phyloP scores from a whole-genome alignment of 2,113 vertebrate species.

The Erythrolamprus reginae region DNA sequence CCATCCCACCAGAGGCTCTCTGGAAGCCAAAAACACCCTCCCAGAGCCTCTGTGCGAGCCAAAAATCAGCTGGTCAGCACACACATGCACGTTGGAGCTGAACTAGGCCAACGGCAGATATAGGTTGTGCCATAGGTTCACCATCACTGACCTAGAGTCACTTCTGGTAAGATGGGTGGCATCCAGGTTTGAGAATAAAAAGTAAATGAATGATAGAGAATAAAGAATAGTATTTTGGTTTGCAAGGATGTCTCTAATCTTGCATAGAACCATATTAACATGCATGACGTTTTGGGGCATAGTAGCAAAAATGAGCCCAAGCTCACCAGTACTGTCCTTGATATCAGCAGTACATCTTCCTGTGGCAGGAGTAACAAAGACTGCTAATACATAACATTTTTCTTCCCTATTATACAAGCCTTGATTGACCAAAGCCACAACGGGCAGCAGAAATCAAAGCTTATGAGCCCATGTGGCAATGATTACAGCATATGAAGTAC shows the following conservation, averaged over 20 bases:
- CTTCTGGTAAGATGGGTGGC: not conserved
- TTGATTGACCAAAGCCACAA: not conserved
- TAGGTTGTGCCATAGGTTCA: too few relatives aligned
- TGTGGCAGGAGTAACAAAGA: not conserved
- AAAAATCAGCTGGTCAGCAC: too few relatives aligned
- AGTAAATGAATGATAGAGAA: not conserved
- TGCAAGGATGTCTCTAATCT: not conserved
- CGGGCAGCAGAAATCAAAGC: not conserved
- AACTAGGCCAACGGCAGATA: too few relatives aligned
- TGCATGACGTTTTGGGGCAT: not conserved
- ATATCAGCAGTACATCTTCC: not conserved
- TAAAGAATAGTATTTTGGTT: not conserved
- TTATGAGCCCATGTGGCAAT: not conserved
- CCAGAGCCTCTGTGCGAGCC: too few relatives aligned
- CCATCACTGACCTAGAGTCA: too few relatives aligned
- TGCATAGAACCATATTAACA: not conserved
- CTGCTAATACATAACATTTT: not conserved
- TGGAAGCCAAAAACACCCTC: too few relatives aligned
- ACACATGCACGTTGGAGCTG: too few relatives aligned
- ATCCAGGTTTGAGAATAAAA: not conserved
- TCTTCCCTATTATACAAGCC: not conserved
- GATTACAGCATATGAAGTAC: not conserved
- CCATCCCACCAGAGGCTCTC: too few relatives aligned
- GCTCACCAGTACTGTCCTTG: not conserved
- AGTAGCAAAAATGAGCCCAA: not conserved